Conservation (phyloP, 2,888 invertebrate genomes). For the Anthoptus insignis region DNA sequence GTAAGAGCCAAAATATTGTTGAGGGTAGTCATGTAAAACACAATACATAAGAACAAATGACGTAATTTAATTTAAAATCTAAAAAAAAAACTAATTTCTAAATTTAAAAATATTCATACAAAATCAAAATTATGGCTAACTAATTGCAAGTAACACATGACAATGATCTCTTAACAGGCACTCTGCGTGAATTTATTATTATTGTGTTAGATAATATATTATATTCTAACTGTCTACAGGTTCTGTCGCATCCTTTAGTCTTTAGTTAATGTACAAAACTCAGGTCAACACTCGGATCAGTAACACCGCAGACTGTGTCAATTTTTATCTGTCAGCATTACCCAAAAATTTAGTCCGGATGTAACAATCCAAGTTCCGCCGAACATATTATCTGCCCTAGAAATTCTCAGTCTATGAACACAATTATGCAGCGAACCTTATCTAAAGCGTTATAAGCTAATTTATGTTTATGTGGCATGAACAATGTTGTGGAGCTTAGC, state of each 20-base stretch:
- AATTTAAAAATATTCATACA: constrained; percentile 72
- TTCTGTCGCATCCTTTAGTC: constrained; percentile 54
- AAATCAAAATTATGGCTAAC: constrained; percentile 83
- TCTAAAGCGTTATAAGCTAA: constrained; percentile 86
- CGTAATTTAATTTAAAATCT: constrained; percentile 70
- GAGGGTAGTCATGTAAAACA: constrained; percentile 47
- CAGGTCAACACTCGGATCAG: constrained; percentile 55
- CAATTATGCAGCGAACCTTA: constrained; percentile 85
- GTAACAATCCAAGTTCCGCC: constrained; percentile 18
- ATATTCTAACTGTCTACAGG: constrained; percentile 56
- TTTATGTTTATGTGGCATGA: constrained; percentile 84
- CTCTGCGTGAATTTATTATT: constrained; percentile 81
- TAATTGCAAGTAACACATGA: constrained; percentile 77
- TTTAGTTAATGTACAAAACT: constrained; percentile 76
- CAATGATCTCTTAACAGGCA: constrained; percentile 80
- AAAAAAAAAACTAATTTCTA: constrained; percentile 82
- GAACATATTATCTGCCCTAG: constrained; percentile 47
- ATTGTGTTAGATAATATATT: constrained; percentile 67
- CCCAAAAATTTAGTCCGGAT: constrained; percentile 25
- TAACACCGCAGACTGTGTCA: constrained; percentile 45
- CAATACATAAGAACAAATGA: constrained; percentile 57
- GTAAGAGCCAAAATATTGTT: constrained; percentile 62
- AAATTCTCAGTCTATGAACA: constrained; percentile 83
- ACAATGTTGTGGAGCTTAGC: constrained; percentile 75
- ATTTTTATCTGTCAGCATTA: constrained; percentile 49